Evolutionary conservation across 1,140 invertebrate species (phyloP).

Genomic region (Brachionus manjavacas): DNA sequence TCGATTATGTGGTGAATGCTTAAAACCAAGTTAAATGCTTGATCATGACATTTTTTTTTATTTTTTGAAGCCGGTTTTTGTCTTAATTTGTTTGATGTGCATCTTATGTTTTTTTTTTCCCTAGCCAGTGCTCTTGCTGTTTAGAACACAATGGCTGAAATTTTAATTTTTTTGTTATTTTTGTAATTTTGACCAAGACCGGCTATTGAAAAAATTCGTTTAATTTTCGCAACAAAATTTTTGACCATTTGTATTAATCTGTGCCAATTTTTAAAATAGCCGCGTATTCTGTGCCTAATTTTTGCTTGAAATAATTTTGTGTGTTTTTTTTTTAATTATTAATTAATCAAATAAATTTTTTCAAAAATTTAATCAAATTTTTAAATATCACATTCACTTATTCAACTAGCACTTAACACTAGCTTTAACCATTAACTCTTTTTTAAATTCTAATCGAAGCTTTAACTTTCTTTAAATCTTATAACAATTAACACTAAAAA

Average conservation of each 20-base stretch:
- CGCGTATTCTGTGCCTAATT: neutral
- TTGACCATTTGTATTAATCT: neutral
- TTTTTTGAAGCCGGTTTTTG: neutral
- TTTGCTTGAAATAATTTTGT: neutral
- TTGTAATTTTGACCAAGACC: neutral
- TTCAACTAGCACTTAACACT: neutral
- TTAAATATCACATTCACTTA: neutral
- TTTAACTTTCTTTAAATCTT: neutral
- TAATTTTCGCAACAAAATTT: neutral
- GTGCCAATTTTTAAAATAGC: neutral
- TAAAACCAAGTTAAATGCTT: neutral
- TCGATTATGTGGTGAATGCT: slow-evolving; percentile 27
- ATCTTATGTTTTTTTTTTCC: neutral
- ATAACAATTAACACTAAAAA: neutral
- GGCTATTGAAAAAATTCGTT: neutral
- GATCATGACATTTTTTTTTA: neutral
- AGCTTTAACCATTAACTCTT: neutral
- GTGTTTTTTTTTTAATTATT: neutral
- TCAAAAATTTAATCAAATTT: neutral
- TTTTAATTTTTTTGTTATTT: neutral
- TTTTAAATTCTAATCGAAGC: neutral
- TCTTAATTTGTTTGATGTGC: neutral
- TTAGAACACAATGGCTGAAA: neutral
- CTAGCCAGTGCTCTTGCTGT: neutral
- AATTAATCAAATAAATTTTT: neutral